A percentile compares a stretch with the other conserved stretches of the same genome.
These are phyloP conservation scores for Bugulina stolonifera DNA, from an alignment of 2,888 invertebrate species.

Conservation along the genomic window DNA sequence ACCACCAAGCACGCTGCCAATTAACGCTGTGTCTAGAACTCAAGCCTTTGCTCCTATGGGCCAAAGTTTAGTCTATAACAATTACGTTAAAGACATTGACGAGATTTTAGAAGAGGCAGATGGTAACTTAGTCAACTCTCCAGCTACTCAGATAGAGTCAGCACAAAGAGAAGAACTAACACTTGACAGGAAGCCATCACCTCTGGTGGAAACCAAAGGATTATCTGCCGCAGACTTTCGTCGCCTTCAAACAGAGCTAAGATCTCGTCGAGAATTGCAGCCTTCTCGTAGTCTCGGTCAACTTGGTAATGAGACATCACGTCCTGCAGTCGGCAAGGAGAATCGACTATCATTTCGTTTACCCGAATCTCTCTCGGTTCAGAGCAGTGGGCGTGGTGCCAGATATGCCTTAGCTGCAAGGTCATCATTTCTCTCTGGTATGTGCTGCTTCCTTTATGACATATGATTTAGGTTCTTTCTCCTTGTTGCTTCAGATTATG, in stretches of 20 bases:
- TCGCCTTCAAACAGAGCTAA: neutral
- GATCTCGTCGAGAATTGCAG: too few relatives aligned
- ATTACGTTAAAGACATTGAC: neutral
- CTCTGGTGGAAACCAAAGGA: too few relatives aligned
- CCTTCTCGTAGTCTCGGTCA: too few relatives aligned
- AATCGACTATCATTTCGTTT: too few relatives aligned
- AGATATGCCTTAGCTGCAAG: neutral
- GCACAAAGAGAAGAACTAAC: too few relatives aligned
- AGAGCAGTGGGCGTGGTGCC: neutral
- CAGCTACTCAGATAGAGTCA: neutral
- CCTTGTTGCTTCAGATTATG: too few relatives aligned
- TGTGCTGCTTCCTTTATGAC: neutral
- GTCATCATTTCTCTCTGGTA: slow-evolving; percentile 3
- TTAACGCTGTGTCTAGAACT: neutral
- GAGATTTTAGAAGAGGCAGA: neutral
- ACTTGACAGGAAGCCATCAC: too few relatives aligned
- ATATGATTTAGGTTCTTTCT: neutral
- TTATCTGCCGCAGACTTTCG: neutral
- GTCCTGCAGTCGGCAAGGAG: too few relatives aligned
- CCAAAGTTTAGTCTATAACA: neutral
- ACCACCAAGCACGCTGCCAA: neutral
- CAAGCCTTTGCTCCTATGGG: neutral
- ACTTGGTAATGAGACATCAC: too few relatives aligned
- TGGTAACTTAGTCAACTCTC: neutral
- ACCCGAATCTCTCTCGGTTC: too few relatives aligned